Base-by-base conservation (phyloP, 2,797 vertebrate species). In the Enteromius trimaculatus region DNA sequence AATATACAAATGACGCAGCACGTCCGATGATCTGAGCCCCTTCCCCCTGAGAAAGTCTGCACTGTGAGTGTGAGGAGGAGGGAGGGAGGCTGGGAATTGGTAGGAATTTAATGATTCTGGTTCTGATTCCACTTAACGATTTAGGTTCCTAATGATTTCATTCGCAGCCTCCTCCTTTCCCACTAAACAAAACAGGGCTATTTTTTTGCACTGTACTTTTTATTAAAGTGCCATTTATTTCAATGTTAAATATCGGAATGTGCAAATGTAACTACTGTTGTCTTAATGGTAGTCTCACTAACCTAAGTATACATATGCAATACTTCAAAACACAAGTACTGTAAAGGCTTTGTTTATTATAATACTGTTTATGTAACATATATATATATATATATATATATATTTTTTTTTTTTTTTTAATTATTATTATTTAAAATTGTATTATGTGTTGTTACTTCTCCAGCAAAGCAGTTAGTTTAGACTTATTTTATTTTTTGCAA, bases 1-100 rank as follows among this genome's bases (percentile, higher is more conserved):
- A 94, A 94, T 93, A 92, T 90, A 94, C 91, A 90, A 90, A 90
- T 88, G 34, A 85, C 68, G 85, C 21, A 23, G 87, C 90, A 87
- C 86, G 86, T 88, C 88, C 90, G 89, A 74, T 74, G 80, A 74
- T 49, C 51, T 76, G 17, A 21, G 68, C 55, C 31, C 39, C 55
- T 42, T 16, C 60, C 71, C 34, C 58, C 39, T 69, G 49, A 80
- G 86, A 88, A 84, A 91, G 87, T 80, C 83, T 90, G 88, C 90
- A 85, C 90, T 90, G 86, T 88, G 87, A 87, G 72, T 88, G 76
- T 87, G 87, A 81, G 79, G 66, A 81, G 79, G 77, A 81, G 51
- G 37, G 51, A 70, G 16, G n/a, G 14, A 21, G n/a, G 51, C 29
- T 58, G 49, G 55, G 62, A 66, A 66, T 68, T 51, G 77, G 37